Conservation (phyloP, 23 tunicate species). For the Ciona savignyi region DNA sequence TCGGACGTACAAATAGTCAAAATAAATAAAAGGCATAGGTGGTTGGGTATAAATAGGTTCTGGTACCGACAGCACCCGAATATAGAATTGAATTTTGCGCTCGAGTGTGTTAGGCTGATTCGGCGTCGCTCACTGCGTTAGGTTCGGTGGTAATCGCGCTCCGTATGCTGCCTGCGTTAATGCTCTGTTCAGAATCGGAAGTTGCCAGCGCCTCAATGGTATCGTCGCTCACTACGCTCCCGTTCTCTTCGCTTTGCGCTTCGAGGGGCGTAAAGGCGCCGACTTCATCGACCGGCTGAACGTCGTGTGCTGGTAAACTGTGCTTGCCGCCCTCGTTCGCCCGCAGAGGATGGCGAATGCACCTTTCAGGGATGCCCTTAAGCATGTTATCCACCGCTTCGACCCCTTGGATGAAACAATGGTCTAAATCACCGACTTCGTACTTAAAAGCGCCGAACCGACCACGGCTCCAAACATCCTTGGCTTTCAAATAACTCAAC, state of each 20-base stretch:
- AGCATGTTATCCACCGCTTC: conserved; percentile 93
- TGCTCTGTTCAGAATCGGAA: conserved; percentile 19
- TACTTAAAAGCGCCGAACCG: conserved; percentile 89
- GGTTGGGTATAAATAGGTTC: too few relatives aligned
- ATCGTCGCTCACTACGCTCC: conserved; percentile 16
- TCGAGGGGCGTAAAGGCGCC: not conserved
- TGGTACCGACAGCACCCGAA: too few relatives aligned
- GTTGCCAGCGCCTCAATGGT: conserved; percentile 10
- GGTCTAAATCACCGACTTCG: conserved; percentile 69
- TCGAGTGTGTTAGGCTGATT: conserved; percentile 14
- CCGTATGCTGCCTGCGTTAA: conserved; percentile 37
- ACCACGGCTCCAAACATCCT: conserved; percentile 77
- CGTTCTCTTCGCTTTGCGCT: conserved; percentile 2
- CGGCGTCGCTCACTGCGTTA: conserved; percentile 7
- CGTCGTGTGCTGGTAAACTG: conserved; percentile 3
- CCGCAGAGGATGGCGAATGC: conserved; percentile 6
- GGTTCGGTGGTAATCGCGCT: conserved; percentile 56
- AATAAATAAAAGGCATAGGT: too few relatives aligned
- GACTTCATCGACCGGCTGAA: conserved; percentile 8
- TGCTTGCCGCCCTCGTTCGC: conserved; percentile 2
- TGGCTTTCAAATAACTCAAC: conserved; percentile 55
- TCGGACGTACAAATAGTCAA: too few relatives aligned
- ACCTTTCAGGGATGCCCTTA: conserved; percentile 56
- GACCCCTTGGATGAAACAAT: conserved; percentile 94
- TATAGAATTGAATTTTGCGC: too few relatives aligned